A percentile compares a stretch with the other conserved stretches of the same genome.
These are phyloP conservation scores for Emydura subglobosa DNA, from an alignment of 2,113 vertebrate genomes.

Conservation along the genomic window DNA sequence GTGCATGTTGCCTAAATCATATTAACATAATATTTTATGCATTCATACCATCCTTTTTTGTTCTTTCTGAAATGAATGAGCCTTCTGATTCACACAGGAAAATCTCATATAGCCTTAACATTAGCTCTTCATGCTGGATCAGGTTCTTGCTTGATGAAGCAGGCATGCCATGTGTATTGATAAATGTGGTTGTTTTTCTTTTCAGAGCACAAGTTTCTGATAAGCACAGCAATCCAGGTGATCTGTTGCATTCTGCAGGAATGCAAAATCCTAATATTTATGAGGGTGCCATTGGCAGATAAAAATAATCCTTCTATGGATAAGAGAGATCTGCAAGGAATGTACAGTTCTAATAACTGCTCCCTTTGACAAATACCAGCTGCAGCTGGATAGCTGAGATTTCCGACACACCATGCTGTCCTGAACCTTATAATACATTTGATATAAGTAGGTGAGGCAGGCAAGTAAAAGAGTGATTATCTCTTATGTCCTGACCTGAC, in stretches of 20 bases:
- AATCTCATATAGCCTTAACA: background rate
- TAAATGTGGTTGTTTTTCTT: background rate
- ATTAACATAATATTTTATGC: background rate
- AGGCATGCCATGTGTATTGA: background rate
- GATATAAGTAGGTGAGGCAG: background rate
- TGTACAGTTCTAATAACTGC: constrained; percentile 3
- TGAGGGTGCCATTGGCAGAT: background rate
- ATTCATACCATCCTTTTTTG: background rate
- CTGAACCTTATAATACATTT: background rate
- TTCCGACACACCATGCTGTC: background rate
- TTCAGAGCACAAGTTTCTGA: background rate
- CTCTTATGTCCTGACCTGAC: background rate
- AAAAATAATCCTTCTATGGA: constrained; percentile 22
- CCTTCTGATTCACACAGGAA: background rate
- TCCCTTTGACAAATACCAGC: constrained; percentile 26
- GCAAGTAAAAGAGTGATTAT: background rate
- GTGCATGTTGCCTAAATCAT: background rate
- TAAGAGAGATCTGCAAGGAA: background rate
- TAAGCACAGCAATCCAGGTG: constrained; percentile 7
- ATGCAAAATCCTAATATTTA: constrained; percentile 48
- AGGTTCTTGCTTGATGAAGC: background rate
- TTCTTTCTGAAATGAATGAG: constrained; percentile 26
- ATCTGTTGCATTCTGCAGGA: constrained; percentile 6
- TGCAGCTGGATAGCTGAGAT: background rate
- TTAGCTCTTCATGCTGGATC: background rate